Evolutionary conservation across 92 coral and sea anemone species (phyloP).

Genomic region (Porites evermanni): DNA sequence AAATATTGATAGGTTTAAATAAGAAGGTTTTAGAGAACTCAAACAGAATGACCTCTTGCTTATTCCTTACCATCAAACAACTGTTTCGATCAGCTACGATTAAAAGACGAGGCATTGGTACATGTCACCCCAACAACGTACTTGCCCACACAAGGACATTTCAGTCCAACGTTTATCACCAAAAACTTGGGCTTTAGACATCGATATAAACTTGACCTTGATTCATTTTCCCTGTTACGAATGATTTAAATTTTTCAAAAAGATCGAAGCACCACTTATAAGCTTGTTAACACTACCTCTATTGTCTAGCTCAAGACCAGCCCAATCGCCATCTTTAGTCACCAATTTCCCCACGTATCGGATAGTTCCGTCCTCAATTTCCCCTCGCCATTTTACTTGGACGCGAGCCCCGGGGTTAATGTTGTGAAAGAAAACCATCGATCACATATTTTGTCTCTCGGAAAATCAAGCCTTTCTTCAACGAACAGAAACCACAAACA

Average conservation of each 20-base stretch:
- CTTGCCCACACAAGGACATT: background rate
- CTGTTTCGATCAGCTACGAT: background rate
- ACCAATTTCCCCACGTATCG: conserved; percentile 89
- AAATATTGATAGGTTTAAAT: too few species aligned
- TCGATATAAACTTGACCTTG: background rate
- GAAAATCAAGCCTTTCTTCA: background rate
- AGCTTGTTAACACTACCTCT: conserved; percentile 64
- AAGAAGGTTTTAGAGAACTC: too few species aligned
- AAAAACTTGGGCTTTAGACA: background rate
- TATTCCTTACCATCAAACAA: background rate
- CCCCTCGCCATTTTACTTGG: conserved; percentile 91
- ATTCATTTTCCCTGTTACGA: background rate
- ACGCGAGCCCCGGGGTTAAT: conserved; percentile 89
- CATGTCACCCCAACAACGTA: background rate
- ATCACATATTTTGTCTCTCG: background rate
- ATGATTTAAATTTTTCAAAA: background rate
- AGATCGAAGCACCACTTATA: background rate
- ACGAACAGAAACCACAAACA: conserved; percentile 19
- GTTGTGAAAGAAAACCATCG: conserved; percentile 91
- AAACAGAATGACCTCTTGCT: too few species aligned
- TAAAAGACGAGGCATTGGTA: conserved; percentile 11
- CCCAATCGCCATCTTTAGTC: conserved; percentile 92
- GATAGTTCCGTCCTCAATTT: conserved; percentile 82
- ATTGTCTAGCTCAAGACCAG: conserved; percentile 91
- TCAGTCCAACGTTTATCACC: background rate